Conservation (phyloP, 2,797 vertebrate species). For the Oreochromis grahami region DNA sequence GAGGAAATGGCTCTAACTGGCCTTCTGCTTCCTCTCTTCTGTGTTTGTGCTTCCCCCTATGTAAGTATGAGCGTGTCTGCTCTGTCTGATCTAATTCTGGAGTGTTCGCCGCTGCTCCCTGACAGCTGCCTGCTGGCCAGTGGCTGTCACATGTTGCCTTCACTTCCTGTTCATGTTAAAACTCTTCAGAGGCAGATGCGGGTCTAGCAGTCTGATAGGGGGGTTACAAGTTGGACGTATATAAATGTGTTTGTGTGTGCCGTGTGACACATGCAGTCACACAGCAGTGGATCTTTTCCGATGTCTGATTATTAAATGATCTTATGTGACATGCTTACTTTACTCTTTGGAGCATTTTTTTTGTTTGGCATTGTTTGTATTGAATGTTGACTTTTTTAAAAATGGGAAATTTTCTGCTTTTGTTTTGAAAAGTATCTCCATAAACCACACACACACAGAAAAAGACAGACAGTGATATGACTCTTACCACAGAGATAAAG, state of each 20-base stretch:
- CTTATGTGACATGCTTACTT: neutral
- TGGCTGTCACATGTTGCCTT: slow-evolving; percentile 51
- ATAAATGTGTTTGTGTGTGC: neutral
- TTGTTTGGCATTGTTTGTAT: too few species aligned
- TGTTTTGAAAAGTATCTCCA: too few species aligned
- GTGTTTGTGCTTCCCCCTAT: neutral
- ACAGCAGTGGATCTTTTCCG: neutral
- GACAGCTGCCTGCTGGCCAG: slow-evolving; percentile 41
- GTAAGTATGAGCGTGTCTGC: neutral
- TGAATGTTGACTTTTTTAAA: too few species aligned
- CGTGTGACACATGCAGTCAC: neutral
- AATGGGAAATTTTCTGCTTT: too few species aligned
- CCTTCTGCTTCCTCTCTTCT: slow-evolving; percentile 48
- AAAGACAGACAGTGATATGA: too few species aligned
- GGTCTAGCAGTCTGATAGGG: neutral
- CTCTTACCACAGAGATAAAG: too few species aligned
- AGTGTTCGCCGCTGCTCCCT: slow-evolving; percentile 1
- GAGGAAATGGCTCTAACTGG: slow-evolving; percentile 51
- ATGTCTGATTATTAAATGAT: neutral
- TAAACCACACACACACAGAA: too few species aligned
- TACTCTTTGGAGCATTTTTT: neutral
- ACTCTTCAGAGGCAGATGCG: neutral
- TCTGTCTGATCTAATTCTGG: slow-evolving; percentile 48
- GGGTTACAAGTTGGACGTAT: neutral
- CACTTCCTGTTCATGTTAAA: slow-evolving; percentile 48